Evolutionary conservation across 2,797 vertebrate genomes (phyloP), one percentile per base, ranked within the genome.

Genomic region (Acipenser transmontanus): DNA sequence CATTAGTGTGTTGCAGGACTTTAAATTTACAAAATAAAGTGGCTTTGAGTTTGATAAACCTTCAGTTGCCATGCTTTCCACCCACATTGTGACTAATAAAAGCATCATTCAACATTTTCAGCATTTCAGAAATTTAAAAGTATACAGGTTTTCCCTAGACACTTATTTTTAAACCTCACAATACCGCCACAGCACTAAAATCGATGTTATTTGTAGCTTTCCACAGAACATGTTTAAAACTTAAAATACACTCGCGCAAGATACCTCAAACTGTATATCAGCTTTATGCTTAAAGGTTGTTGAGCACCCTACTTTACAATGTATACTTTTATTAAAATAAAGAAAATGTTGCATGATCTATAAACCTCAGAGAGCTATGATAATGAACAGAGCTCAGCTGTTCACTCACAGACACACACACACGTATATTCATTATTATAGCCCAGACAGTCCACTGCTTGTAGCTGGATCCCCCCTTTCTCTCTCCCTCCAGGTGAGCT

Each of bases 341-440:
- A 75, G 69, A 74, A 75, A 49, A 51, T 67, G 59, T 52, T 47
- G 50, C n/a, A 73, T 52, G 69, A 75, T 59, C 66, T 64, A 74
- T 72, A 78, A 14, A 62, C 52, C 71, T 63, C 76, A 52, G 11
- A 61, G 71, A 59, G 70, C 76, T 77, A 78, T 8, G 65, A 71
- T 59, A 66, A 78, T 68, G 4, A 70, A 69, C 74, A 64, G 72
- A 10, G 67, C 75, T 74, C 8, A 54, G 6, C 52, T 54, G 6
- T 54, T 9, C 52, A 6, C 6, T n/a, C n/a, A 6, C 52, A n/a
- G n/a, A n/a, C n/a, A 54, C 51, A 34, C 34, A 34, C n/a, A 54
- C 52, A 54, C 52, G 1, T 65, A 64, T n/a, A 63, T 50, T 49
- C 8, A n/a, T n/a, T 47, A 11, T 11, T 34, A 34, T 4, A 3